Conservation (phyloP, 2,113 vertebrate genomes). For the Neolamprologus sp. region DNA sequence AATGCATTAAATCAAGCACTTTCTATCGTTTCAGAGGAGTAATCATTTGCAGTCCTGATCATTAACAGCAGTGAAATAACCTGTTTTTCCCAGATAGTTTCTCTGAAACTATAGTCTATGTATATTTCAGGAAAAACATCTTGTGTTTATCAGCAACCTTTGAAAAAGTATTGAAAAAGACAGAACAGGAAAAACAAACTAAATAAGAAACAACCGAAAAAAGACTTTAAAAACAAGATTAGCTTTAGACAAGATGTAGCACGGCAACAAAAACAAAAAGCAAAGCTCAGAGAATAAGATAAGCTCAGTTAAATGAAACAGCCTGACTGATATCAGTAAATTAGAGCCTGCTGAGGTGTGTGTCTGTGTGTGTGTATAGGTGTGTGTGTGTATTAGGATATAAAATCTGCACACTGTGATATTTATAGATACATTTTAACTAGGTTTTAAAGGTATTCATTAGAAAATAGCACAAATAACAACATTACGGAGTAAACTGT, state of each 20-base stretch:
- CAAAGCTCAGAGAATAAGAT: not conserved
- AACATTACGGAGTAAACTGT: not conserved
- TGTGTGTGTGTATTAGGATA: not conserved
- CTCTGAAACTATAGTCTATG: not conserved
- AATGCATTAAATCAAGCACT: not conserved
- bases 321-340: not conserved
- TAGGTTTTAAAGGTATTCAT: not conserved
- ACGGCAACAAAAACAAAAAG: not conserved
- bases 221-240: not conserved
- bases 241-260: not conserved
- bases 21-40: not conserved
- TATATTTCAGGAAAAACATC: not conserved
- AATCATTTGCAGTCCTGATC: not conserved
- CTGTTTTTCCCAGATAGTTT: not conserved
- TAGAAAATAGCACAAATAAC: not conserved
- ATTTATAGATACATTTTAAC: not conserved
- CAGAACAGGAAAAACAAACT: not conserved
- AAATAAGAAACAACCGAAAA: not conserved
- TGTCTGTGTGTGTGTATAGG: not conserved
- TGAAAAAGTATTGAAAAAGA: not conserved
- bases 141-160: not conserved
- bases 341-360: not conserved
- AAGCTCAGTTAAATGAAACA: not conserved
- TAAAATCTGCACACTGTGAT: not conserved
- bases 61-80: not conserved